Conservation (phyloP, 2,113 vertebrate species). For the Coryphaenoides rupestris region DNA sequence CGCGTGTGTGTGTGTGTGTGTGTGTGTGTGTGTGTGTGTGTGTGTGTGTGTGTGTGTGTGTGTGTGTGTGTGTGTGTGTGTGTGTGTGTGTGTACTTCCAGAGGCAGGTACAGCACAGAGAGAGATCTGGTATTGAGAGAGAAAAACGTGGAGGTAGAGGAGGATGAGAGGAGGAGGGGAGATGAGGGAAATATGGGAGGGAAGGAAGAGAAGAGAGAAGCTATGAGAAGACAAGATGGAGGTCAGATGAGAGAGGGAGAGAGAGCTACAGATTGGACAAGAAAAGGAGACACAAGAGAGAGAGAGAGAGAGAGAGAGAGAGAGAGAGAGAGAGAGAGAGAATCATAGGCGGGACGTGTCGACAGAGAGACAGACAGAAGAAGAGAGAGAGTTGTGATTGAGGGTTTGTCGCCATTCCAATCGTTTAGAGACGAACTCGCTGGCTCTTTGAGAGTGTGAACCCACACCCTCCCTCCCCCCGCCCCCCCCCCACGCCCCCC, state of each 20-base stretch:
- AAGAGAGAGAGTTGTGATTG: slow-evolving; percentile 37
- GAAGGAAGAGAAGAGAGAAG: slow-evolving; percentile 3
- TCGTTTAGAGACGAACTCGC: slow-evolving; percentile 37
- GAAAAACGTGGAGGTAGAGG: too few species aligned
- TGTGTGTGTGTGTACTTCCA: too few species aligned
- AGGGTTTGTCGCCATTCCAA: slow-evolving; percentile 52
- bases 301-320: slow-evolving; percentile 16
- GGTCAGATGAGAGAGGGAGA: not conserved
- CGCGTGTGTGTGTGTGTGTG: too few species aligned
- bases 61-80: too few species aligned
- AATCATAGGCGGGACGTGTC: slow-evolving; percentile 13
- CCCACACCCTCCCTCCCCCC: slow-evolving; percentile 31
- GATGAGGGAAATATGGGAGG: too few species aligned
- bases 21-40: too few species aligned
- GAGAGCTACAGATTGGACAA: slow-evolving; percentile 1
- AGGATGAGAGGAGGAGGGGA: slow-evolving; percentile 2
- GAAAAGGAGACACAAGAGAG: slow-evolving; percentile 6
- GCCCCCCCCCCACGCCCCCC: slow-evolving; percentile 16
- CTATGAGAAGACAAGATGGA: not conserved
- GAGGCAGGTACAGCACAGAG: too few species aligned
- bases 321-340: slow-evolving; percentile 9
- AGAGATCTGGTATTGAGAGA: too few species aligned
- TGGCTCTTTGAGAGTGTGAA: slow-evolving; percentile 44
- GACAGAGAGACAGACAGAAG: not conserved
- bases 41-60: too few species aligned